Base-by-base conservation (phyloP, 2,888 invertebrate genomes). In the Zaprionus lineosus region DNA sequence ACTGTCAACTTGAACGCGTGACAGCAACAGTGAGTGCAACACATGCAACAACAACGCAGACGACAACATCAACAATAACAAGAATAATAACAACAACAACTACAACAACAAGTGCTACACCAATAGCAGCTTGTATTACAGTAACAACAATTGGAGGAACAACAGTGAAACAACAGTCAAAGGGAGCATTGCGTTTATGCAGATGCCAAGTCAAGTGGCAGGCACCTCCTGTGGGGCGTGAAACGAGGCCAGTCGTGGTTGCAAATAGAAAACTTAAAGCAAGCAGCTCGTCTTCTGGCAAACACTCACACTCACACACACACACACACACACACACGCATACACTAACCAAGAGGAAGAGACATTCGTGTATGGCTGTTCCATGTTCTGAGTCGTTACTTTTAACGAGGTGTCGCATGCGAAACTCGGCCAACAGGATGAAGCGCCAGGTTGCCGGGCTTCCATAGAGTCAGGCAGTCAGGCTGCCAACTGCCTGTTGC, bases 331-430 rank as follows among this genome's bases (percentile, higher is more conserved):
- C 14, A 31, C 14, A 14, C 14, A 31, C 3, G 3, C 11, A 31
- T 9, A 26, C 28, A 29, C 4, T n/a, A n/a, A n/a, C n/a, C n/a
- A n/a, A n/a, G n/a, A n/a, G n/a, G n/a, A n/a, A n/a, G n/a, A n/a
- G n/a, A 41, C 28, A 12, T 41, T 14, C 37, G 58, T 50, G 51
- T 19, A 28, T 16, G 52, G 40, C 39, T 47, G 74, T 26, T 29
- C 19, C 12, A 15, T 24, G 24, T n/a, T 3, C 24, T 72, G 59
- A 76, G 84, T 85, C 86, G 81, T 82, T 85, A 82, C 86, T 85
- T 85, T 82, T 82, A 82, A 82, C 84, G 81, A 82, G 81, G 81
- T 82, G 81, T 82, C 81, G 81, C 81, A 69, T 74, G 63, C 68
- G 66, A 76, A 83, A 82, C 59, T 68, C 71, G 73, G 62, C 63